Percentiles rank a stretch among this genome's conserved stretches.
phyloP scores from a whole-genome alignment of 2,113 vertebrate genomes.

The Erythrocercus mccallii region DNA sequence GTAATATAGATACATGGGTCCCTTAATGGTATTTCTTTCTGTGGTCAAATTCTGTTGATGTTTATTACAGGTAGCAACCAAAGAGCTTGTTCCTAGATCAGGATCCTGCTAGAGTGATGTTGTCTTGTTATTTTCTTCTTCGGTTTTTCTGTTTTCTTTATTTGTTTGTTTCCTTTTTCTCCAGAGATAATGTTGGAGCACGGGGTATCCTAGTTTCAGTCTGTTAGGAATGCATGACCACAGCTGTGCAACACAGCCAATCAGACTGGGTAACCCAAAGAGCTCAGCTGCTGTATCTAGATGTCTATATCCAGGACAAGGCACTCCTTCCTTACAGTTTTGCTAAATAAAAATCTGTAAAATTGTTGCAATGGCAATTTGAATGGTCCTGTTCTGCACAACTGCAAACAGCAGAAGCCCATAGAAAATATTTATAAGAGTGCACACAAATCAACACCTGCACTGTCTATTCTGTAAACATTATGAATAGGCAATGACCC shows the following conservation, averaged over 20 bases:
- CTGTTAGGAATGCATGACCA: background rate
- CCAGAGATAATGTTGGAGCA: background rate
- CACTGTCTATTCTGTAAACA: background rate
- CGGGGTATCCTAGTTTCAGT: background rate
- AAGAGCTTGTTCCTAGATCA: background rate
- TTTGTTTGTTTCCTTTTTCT: background rate
- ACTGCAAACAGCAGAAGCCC: background rate
- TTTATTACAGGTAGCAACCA: background rate
- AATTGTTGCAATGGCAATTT: background rate
- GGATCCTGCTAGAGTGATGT: background rate
- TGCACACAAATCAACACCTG: background rate
- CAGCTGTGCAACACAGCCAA: background rate
- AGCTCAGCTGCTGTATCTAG: background rate
- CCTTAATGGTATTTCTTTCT: background rate
- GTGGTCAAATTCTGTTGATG: background rate
- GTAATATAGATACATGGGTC: fast-evolving
- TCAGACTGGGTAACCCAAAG: background rate
- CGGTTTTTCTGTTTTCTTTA: background rate
- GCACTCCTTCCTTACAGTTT: background rate
- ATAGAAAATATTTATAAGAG: background rate
- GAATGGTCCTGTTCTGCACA: background rate
- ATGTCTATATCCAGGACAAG: background rate
- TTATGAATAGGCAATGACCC: background rate
- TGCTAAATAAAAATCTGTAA: background rate
- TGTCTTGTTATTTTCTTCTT: background rate